Conservation (phyloP, 2,888 invertebrate species). For the Dorcus parallelipipedus region DNA sequence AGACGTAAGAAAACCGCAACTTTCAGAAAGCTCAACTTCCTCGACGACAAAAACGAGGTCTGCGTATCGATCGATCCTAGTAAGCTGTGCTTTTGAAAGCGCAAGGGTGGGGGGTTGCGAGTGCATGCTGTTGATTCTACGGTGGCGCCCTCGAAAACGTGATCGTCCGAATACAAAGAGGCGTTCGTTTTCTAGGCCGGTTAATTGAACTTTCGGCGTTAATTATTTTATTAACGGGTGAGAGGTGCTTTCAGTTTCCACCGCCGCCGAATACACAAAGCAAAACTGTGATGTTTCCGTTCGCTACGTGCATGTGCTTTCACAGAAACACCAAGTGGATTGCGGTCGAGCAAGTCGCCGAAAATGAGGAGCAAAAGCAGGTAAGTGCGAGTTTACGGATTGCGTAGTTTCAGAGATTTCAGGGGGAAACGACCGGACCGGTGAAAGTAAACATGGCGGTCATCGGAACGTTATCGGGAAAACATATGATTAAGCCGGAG, state of each 20-base stretch:
- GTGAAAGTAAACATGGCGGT: too few species aligned
- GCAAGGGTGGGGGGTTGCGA: slow-evolving; percentile 13
- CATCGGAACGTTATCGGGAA: neutral
- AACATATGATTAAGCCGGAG: neutral
- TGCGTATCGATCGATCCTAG: slow-evolving; percentile 13
- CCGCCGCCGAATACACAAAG: neutral
- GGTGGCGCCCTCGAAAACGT: slow-evolving; percentile 20
- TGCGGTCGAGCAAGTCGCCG: slow-evolving; percentile 21
- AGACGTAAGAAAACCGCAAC: too few species aligned
- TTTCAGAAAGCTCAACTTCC: neutral
- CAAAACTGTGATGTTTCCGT: slow-evolving; percentile 33
- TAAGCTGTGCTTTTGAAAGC: slow-evolving; percentile 11
- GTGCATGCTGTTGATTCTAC: slow-evolving; percentile 19
- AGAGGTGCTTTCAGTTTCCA: neutral
- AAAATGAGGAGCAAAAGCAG: slow-evolving; percentile 9
- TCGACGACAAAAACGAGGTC: slow-evolving; percentile 5
- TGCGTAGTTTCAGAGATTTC: too few species aligned
- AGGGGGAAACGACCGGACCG: too few species aligned
- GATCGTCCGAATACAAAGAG: slow-evolving; percentile 17
- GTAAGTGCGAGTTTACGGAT: neutral
- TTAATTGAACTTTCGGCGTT: slow-evolving; percentile 1
- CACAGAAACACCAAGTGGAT: slow-evolving; percentile 25
- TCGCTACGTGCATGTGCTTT: slow-evolving; percentile 36
- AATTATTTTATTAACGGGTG: neutral
- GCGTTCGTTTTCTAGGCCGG: slow-evolving; percentile 3